These are phyloP conservation scores for Crossaster papposus DNA, from an alignment of 53 echinoderm and acorn worm species.

Conservation along the genomic window DNA sequence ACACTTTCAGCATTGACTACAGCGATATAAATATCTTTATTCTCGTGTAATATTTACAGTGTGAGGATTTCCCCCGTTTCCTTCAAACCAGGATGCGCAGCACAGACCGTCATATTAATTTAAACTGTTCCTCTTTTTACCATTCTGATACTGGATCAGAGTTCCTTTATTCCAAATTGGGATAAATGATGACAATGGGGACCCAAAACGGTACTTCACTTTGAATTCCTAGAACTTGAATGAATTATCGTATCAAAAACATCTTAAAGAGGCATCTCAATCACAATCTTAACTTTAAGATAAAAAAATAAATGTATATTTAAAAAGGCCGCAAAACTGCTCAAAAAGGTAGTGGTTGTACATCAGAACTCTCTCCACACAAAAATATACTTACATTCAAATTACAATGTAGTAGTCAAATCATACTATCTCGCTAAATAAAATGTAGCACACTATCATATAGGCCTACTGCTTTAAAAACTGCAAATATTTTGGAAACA, in stretches of 20 bases:
- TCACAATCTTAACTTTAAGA: no score
- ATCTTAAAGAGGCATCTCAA: no score
- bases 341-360: neutral
- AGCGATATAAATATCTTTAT: neutral
- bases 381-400: neutral
- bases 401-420: neutral
- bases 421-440: neutral
- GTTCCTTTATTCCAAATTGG: neutral
- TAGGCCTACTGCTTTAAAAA: neutral
- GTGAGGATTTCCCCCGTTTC: neutral
- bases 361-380: neutral
- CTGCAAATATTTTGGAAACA: neutral
- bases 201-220: neutral
- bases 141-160: neutral
- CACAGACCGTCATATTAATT: neutral
- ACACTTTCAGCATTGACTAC: neutral
- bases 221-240: neutral
- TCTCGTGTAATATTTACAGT: no score
- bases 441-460: neutral
- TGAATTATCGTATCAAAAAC: no score
- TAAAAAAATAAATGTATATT: no score
- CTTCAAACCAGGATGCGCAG: neutral
- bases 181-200: neutral
- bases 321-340: neutral
- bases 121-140: no score